phyloP scores from a whole-genome alignment of 2,113 vertebrate genomes.

The Emydura subglobosa region DNA sequence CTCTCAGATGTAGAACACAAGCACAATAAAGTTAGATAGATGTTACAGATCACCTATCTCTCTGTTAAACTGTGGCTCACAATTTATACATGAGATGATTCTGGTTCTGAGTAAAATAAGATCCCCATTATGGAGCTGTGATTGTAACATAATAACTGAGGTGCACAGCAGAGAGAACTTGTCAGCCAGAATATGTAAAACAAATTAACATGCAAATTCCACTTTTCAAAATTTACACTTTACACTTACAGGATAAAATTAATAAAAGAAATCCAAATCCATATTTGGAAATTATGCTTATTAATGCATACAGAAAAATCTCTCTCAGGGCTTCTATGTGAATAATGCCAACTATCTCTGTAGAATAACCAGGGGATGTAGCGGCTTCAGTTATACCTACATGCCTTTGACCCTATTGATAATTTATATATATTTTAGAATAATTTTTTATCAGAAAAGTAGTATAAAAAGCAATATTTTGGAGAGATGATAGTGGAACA shows the following conservation, averaged over 20 bases:
- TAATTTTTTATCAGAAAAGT: neutral
- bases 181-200: neutral
- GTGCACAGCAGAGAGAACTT: constrained; percentile 60
- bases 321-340: neutral
- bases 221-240: constrained; percentile 57
- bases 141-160: constrained; percentile 33
- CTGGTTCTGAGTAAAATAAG: neutral
- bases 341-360: neutral
- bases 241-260: constrained; percentile 33
- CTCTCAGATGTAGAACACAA: neutral
- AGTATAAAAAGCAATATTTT: neutral
- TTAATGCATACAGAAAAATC: constrained; percentile 36
- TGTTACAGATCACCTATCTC: neutral
- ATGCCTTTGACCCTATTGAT: neutral
- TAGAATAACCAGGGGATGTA: neutral
- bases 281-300: constrained; percentile 33
- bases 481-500: neutral
- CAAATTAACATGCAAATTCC: constrained; percentile 60
- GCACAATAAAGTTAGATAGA: neutral
- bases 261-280: constrained; percentile 23
- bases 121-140: constrained; percentile 7
- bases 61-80: neutral
- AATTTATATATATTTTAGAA: neutral
- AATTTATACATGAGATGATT: neutral
- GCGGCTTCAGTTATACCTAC: neutral